These are phyloP conservation scores for Scleropages formosus DNA, from an alignment of 2,797 vertebrate species.

Conservation along the genomic window DNA sequence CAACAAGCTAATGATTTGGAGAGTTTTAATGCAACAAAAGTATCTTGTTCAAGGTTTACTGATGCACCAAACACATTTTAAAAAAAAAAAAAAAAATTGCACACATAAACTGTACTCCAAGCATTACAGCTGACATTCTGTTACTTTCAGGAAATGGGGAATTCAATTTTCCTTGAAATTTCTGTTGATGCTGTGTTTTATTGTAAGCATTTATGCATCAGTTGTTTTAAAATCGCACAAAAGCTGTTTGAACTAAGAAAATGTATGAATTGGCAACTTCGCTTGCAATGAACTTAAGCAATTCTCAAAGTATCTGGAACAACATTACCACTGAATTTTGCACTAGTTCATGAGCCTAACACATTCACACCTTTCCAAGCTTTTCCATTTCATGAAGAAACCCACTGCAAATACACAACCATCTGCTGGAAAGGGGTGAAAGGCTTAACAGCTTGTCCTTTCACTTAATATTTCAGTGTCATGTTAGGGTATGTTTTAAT, in stretches of 20 bases:
- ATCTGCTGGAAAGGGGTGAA: slow-evolving; percentile 30
- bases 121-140: background rate
- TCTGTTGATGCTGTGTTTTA: slow-evolving; percentile 9
- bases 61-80: no score
- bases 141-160: background rate
- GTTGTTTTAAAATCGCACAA: background rate
- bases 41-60: no score
- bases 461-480: background rate
- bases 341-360: background rate
- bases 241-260: background rate
- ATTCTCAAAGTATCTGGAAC: no score
- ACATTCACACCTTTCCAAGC: slow-evolving; percentile 33
- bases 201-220: background rate
- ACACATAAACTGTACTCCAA: background rate
- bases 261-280: no score
- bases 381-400: slow-evolving; percentile 10
- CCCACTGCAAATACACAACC: slow-evolving; percentile 38
- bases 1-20: no score
- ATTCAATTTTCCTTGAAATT: background rate
- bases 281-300: background rate
- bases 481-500: slow-evolving; percentile 39
- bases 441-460: slow-evolving; percentile 32
- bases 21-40: no score
- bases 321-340: no score
- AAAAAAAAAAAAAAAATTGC: no score